Percentiles rank a stretch among this genome's conserved stretches.
These are phyloP conservation scores for Odocoileus hemionus DNA, from an alignment of 2,113 vertebrate genomes.

Conservation along the genomic window DNA sequence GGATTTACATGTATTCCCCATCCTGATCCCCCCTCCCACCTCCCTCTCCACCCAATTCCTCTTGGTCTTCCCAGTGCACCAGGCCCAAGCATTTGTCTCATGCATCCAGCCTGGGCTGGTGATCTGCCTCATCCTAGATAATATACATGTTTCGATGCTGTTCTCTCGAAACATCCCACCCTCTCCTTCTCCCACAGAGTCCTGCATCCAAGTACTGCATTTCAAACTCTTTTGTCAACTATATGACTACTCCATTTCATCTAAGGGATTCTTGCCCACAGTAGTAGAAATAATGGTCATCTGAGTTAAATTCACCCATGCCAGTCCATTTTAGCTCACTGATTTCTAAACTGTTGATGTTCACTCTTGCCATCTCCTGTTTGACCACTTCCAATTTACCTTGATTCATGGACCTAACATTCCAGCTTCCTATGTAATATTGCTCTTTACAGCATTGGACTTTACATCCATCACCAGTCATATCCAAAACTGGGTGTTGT, in stretches of 20 bases:
- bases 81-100: too few species aligned
- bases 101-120: too few species aligned
- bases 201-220: background rate
- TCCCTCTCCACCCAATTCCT: too few species aligned
- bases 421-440: background rate
- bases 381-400: background rate
- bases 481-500: background rate
- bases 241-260: background rate
- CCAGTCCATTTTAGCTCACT: background rate
- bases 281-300: background rate
- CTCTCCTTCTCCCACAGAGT: too few species aligned
- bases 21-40: too few species aligned
- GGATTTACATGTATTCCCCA: too few species aligned
- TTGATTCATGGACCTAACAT: background rate
- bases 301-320: background rate
- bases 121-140: too few species aligned
- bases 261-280: background rate
- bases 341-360: accelerated
- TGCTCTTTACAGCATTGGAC: background rate
- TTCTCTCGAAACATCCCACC: too few species aligned
- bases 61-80: too few species aligned
- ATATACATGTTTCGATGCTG: too few species aligned
- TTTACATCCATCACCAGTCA: background rate
- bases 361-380: background rate
- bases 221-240: background rate